These are phyloP conservation scores for Nephotettix cincticeps DNA, from an alignment of 1,140 invertebrate species.

Conservation along the genomic window DNA sequence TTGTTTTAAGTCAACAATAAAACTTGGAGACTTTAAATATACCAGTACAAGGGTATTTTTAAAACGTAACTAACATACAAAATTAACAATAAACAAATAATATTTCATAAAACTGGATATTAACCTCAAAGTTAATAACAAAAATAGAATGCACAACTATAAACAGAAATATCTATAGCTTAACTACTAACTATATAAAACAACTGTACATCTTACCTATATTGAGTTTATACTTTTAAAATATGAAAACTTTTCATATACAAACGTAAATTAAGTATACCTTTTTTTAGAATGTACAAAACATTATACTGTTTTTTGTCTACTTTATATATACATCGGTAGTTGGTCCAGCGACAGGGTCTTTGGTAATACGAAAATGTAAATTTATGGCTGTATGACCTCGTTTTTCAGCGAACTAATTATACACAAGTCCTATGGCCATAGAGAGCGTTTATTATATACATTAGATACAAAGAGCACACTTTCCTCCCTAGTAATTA, in stretches of 20 bases:
- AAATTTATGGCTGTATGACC: too few relatives aligned
- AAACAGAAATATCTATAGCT: slow-evolving; percentile 9
- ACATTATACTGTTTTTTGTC: background rate
- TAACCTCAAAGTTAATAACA: background rate
- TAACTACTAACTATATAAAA: slow-evolving; percentile 19
- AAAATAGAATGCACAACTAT: slow-evolving; percentile 14
- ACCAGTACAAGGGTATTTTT: background rate
- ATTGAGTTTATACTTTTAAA: background rate
- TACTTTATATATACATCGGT: background rate
- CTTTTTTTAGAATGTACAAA: slow-evolving; percentile 6
- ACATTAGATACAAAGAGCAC: background rate
- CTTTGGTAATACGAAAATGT: slow-evolving; percentile 4
- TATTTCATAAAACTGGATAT: slow-evolving; percentile 4
- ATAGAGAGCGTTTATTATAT: background rate
- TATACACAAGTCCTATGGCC: background rate
- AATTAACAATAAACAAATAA: slow-evolving; percentile 21
- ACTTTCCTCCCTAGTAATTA: background rate
- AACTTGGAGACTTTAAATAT: background rate
- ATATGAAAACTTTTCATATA: slow-evolving; percentile 3
- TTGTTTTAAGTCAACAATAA: slow-evolving; percentile 14
- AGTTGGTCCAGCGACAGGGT: slow-evolving; percentile 1
- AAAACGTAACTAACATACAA: background rate
- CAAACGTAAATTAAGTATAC: slow-evolving; percentile 16
- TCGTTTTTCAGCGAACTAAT: background rate
- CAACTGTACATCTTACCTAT: background rate